Evolutionary conservation across 2,113 vertebrate genomes (phyloP), one percentile per base, ranked within the genome.

Genomic region (Scomber colias): DNA sequence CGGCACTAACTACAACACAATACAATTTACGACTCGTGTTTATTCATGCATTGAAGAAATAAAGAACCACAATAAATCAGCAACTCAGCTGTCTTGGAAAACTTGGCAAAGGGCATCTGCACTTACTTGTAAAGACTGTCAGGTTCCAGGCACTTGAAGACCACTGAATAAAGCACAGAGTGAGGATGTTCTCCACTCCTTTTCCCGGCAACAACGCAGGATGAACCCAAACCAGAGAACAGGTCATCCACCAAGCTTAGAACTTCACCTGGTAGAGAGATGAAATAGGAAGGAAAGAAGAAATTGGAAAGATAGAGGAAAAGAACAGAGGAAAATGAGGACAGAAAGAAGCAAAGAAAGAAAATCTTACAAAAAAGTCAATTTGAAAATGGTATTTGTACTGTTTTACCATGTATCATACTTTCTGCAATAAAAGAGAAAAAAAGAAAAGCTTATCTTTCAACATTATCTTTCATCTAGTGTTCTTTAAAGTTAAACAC

Each of bases 71-170:
- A 73, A 65, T 50, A 60, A 67, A 77, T 68, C 46, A 49, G 62
- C 54, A 15, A 48, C 13, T 77, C 11, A 19, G 44, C n/a, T 60
- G 46, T 54, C 53, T 61, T 50, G 30, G 4, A 70, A 65, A 67
- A 71, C 45, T 55, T 71, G 61, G 45, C 27, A 55, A 77, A 74
- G 9, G 67, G 8, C 27, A 75, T 64, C 1, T n/a, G 54, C 27
- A 60, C 93, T 98, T 96, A 99, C 98, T 97, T 99, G 95, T 99
- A 99, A 77, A 99, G 96, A 93, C 97, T 97, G 82, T 99, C 98
- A 0, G 98, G 96, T 85, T 99, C 98, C 95, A 99, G 95, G 92
- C 98, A 99, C 96, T 99, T 99, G 95, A 99, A 99, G 92, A 99
- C 97, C 89, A 99, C 96, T 0, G 98, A 97, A 72, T 99, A 99